Base-by-base conservation (phyloP, 2,113 vertebrate species). In the Eudyptes chrysolophus region DNA sequence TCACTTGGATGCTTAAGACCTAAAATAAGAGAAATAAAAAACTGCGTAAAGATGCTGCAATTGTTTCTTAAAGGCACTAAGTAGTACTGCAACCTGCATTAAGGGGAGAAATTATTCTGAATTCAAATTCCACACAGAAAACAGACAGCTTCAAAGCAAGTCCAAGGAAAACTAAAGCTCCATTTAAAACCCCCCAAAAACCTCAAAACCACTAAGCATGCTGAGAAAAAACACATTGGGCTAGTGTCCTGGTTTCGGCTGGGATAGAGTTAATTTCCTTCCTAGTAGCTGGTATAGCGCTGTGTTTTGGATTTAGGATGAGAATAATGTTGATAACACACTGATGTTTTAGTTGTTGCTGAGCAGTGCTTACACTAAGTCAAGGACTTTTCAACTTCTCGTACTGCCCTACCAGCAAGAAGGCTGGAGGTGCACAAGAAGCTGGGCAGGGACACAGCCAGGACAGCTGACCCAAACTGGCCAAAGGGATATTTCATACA, bases 1-100 rank as follows among this genome's bases (percentile, higher is more conserved):
- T 99, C 96, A 99, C 99, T 90, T 99, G 99, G 94, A 99, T 98
- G 70, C 97, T 98, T 98, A 99, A 98, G 75, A 99, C 99, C 99
- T 99, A 87, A 82, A 98, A 96, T 48, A 95, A 96, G 29, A 95
- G n/a, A 96, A 96, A 84, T 66, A 80, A 89, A 90, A 57, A 51
- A 2, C 2, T 42, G 30, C 6, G 4, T 94, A 26, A 74, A 87
- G 46, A 51, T 7, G 8, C 40, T 46, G 22, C 36, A 76, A 40
- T 10, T 87, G 19, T 51, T 88, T 76, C 71, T 58, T 46, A 66
- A 34, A 76, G 30, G 44, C 34, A 70, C 16, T 40, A 62, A 55
- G 16, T 25, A 81, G 24, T 34, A 72, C 27, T 49, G 26, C 25
- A 87, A 68, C 22, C 57, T 69, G 40, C n/a, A 38, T 54, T 76